Percentiles rank a stretch among this genome's conserved stretches.
Conservation (phyloP, 2,888 invertebrate species). For the Hyposoter dolosus region DNA sequence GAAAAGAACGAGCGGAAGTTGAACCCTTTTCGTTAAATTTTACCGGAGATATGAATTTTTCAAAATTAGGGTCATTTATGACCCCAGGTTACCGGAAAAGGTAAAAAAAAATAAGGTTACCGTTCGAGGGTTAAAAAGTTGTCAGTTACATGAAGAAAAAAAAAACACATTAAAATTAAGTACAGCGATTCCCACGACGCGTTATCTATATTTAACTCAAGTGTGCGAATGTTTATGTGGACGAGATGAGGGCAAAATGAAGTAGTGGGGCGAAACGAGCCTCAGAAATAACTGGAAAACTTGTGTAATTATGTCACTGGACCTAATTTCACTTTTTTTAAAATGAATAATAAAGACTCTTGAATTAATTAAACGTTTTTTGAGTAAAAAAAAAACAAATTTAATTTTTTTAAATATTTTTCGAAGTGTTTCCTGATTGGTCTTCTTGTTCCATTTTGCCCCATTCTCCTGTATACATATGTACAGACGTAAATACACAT, state of each 20-base stretch:
- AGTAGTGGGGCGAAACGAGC: background rate
- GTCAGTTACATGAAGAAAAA: conserved; percentile 49
- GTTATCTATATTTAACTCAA: conserved; percentile 42
- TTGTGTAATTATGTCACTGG: background rate
- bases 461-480: conserved; percentile 42
- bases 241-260: background rate
- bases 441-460: background rate
- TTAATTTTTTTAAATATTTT: background rate
- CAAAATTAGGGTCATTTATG: too few species aligned
- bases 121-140: background rate
- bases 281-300: background rate
- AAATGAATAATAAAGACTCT: background rate
- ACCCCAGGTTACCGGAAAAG: too few species aligned
- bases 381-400: background rate
- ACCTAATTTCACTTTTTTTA: background rate
- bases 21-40: too few species aligned
- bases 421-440: background rate
- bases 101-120: too few species aligned
- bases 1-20: too few species aligned
- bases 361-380: background rate
- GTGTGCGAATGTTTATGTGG: conserved; percentile 32
- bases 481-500: conserved; percentile 65
- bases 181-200: conserved; percentile 65
- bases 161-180: conserved; percentile 41
- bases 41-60: too few species aligned